A percentile compares a stretch with the other conserved stretches of the same genome.
Evolutionary conservation across 2,113 vertebrate genomes (phyloP).

Genomic region (Heterotis niloticus): DNA sequence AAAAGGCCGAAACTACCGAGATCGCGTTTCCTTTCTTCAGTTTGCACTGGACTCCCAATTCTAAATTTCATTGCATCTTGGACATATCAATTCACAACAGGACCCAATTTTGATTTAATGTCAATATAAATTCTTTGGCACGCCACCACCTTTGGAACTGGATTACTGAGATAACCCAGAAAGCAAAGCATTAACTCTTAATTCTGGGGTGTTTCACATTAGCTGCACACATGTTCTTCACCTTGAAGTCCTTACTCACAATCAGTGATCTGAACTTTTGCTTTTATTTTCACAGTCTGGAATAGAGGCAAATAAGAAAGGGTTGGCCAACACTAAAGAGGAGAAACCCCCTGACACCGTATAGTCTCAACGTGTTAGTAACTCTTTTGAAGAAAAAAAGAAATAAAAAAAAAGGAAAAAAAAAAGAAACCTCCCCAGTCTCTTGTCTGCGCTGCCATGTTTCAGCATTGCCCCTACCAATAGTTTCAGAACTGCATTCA

Average conservation of each 20-base stretch:
- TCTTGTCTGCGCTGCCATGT: constrained; percentile 66
- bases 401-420: constrained; percentile 57
- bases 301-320: constrained; percentile 30
- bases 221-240: constrained; percentile 24
- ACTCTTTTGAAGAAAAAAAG: constrained; percentile 53
- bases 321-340: constrained; percentile 22
- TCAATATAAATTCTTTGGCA: constrained; percentile 80
- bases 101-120: constrained; percentile 55
- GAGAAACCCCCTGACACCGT: constrained; percentile 7
- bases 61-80: constrained; percentile 32
- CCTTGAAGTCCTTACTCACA: constrained; percentile 22
- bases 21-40: neutral
- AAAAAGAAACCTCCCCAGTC: constrained; percentile 53
- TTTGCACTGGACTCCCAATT: constrained; percentile 18
- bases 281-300: constrained; percentile 35
- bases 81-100: constrained; percentile 63
- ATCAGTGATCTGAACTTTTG: constrained; percentile 19
- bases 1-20: constrained; percentile 50
- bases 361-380: constrained; percentile 56
- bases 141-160: constrained; percentile 57
- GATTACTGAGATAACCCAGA: constrained; percentile 41
- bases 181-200: constrained; percentile 36
- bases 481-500: constrained; percentile 69
- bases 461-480: constrained; percentile 58
- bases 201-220: constrained; percentile 46